Conservation (phyloP, 2,888 invertebrate species). For the Aelia acuminata region DNA sequence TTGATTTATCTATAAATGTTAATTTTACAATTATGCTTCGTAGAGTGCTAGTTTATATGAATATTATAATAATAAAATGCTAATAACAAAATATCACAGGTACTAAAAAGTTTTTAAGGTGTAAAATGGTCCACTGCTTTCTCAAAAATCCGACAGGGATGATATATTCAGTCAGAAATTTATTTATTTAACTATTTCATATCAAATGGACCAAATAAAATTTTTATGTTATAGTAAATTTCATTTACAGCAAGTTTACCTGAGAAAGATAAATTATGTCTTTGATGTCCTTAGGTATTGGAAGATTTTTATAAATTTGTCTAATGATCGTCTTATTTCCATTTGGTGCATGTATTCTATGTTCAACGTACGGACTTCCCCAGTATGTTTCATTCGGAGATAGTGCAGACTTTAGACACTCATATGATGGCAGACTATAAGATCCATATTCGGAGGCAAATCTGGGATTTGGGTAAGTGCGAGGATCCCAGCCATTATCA, state of each 20-base stretch:
- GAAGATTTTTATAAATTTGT: conserved; percentile 77
- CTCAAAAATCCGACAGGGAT: no score
- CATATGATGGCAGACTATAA: conserved; percentile 87
- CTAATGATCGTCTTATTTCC: conserved; percentile 78
- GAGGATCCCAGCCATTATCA: conserved; percentile 84
- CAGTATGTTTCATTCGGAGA: conserved; percentile 71
- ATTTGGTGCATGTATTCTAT: conserved; percentile 88
- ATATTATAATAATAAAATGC: background rate
- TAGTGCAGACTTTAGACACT: conserved; percentile 77
- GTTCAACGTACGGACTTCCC: conserved; percentile 76
- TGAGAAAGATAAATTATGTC: conserved; percentile 88
- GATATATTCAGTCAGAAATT: no score
- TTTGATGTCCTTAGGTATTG: conserved; percentile 75
- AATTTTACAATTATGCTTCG: background rate
- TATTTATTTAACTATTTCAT: no score
- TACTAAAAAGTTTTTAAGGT: no score
- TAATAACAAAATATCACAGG: background rate
- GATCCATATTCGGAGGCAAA: conserved; percentile 97
- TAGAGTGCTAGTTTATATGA: no score
- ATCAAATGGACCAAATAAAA: background rate
- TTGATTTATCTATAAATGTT: conserved; percentile 74
- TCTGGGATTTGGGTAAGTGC: conserved; percentile 83
- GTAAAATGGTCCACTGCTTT: no score
- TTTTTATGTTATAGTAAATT: conserved; percentile 6
- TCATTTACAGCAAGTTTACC: conserved; percentile 74